Evolutionary conservation across 1,140 invertebrate genomes (phyloP), one percentile per base, ranked within the genome.

Genomic region (Aphelenchoides fujianensis): DNA sequence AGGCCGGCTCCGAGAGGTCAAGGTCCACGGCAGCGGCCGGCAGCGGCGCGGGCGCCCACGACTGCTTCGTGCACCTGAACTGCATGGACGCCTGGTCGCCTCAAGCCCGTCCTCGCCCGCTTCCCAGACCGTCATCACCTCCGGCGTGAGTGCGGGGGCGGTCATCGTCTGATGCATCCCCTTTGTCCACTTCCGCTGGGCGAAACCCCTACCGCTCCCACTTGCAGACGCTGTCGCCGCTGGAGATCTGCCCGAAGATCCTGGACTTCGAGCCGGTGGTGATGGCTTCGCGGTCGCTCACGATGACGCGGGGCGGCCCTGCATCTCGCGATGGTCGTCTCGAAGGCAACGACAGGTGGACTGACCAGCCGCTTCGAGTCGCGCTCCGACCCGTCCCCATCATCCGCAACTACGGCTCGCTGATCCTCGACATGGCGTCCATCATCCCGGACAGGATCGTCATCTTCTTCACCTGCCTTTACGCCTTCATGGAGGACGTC

Each of bases 201-300:
- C 12, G n/a, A 48, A n/a, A n/a, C n/a, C n/a, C n/a, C n/a, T n/a
- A 64, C 19, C 3, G 41, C 66, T 34, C 0, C 23, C 48, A n/a
- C 52, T 83, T 86, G 19, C 76, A 88, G 87, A 99, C 96, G 0
- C 85, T 99, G 23, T 98, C 95, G 1, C 97, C 97, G 0, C 86
- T 98, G 74, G 95, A 98, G 85, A 99, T 99, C 94, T 99, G 98
- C 87, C 97, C 97, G 0, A 98, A 98, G 87, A 97, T 99, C 76
- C 87, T 99, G 54, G 92, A 98, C 86, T 99, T 99, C 85, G 91
- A 94, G 86, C 96, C 95, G 1, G 93, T 95, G 1, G 90, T 97
- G 62, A 94, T 95, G 91, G 91, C 92, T 66, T 96, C 94, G 0
- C 95, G 98, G 84, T 96, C 95, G 12, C 98, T 98, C 95, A 98